phyloP scores from a whole-genome alignment of 2,888 invertebrate genomes.

The Cheilosia vernalis region DNA sequence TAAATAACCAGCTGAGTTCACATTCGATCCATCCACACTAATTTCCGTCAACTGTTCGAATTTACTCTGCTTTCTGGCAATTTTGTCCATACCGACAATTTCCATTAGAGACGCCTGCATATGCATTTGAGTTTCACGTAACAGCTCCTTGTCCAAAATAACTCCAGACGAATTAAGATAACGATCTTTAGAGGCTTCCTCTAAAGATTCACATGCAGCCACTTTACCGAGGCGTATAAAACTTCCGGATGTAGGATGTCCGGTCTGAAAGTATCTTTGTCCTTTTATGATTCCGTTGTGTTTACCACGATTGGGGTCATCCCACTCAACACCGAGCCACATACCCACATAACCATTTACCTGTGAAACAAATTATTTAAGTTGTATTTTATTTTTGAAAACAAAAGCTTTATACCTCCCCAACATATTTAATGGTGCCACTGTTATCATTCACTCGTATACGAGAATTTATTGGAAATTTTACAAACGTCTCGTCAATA shows the following conservation, averaged over 20 bases:
- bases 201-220: constrained; percentile 88
- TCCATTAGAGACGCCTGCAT: constrained; percentile 93
- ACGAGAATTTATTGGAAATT: constrained; percentile 81
- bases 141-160: constrained; percentile 86
- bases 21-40: constrained; percentile 81
- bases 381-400: constrained; percentile 76
- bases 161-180: constrained; percentile 84
- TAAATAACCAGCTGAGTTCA: constrained; percentile 88
- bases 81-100: constrained; percentile 95
- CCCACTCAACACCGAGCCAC: constrained; percentile 99
- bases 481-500: constrained; percentile 81
- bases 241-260: constrained; percentile 92
- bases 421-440: constrained; percentile 90
- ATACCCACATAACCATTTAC: constrained; percentile 88
- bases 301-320: constrained; percentile 93
- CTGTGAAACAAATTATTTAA: constrained; percentile 75
- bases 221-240: constrained; percentile 94
- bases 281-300: constrained; percentile 95
- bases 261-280: constrained; percentile 91
- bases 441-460: constrained; percentile 81
- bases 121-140: constrained; percentile 87
- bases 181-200: constrained; percentile 89
- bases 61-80: constrained; percentile 86
- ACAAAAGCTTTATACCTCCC: constrained; percentile 84
- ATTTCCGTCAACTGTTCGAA: constrained; percentile 82